Base-by-base conservation (phyloP, 2,113 vertebrate species). In the Oryzias javanicus region DNA sequence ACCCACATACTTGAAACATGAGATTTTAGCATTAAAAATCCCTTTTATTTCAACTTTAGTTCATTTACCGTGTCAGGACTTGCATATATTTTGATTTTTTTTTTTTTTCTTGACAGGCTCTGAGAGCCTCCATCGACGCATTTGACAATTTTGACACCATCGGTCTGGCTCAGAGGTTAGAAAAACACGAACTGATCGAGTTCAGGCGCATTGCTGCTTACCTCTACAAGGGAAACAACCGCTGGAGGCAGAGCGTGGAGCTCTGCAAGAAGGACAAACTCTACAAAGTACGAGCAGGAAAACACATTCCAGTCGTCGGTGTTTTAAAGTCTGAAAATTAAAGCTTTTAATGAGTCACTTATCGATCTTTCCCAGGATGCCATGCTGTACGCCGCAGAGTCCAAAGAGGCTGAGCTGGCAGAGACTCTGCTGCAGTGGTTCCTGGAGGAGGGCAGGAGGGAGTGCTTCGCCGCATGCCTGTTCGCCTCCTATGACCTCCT, bases 61-160 rank as follows among this genome's bases (percentile, higher is more conserved):
- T 35, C 35, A 12, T 35, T 35, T 27, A 27, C 3, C 25, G 25
- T 27, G 1, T 27, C 3, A 25, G 5, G 25, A 25, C 25, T 25
- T 25, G 25, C 25, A 27, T 27, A 6, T 5, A 27, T 4, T 35
- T 2, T 8, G 35, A 47, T 12, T 18, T 47, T 15, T 48, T 22
- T 15, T 48, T 22, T 22, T 16, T 64, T 5, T 60, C 13, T 58
- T 49, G 49, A 68, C 73, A 96, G 95, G 94, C 94, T 46, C 85
- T 96, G 74, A 93, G 94, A 74, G 91, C 93, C 17, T 96, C 95
- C 44, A 93, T 96, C 0, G 92, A 96, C 24, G 93, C 94, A 10
- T 96, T 95, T 17, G 92, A 95, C 81, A 96, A 94, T 89, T 95
- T 97, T 41, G 95, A 98, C 80, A 95, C 93, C 58, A 94, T 95